These are phyloP conservation scores for Crypturellus tataupa DNA, from an alignment of 2,797 vertebrate species.

Conservation along the genomic window DNA sequence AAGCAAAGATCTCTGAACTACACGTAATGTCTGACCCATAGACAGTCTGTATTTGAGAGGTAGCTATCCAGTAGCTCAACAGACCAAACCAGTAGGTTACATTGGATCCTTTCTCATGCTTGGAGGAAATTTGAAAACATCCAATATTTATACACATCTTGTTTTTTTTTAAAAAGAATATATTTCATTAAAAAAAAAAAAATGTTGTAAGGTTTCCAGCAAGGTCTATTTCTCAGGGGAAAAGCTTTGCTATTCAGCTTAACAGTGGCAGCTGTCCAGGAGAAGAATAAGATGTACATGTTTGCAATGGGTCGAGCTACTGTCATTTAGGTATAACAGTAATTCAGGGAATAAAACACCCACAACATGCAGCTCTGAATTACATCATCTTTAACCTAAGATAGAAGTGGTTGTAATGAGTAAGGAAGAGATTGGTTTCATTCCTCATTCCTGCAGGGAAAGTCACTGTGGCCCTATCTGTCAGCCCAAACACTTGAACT, in stretches of 20 bases:
- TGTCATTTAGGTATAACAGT: not conserved
- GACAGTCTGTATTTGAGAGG: not conserved
- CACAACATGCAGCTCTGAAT: slow-evolving; percentile 8
- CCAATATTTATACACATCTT: not conserved
- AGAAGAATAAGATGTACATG: not conserved
- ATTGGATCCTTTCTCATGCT: not conserved
- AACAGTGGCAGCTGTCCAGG: not conserved
- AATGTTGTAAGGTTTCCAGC: not conserved
- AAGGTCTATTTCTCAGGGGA: not conserved
- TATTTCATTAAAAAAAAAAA: slow-evolving; percentile 14
- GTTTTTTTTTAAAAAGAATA: not conserved
- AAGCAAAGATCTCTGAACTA: not conserved
- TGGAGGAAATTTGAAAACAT: not conserved
- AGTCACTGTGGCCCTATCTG: not conserved
- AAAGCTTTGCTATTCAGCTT: not conserved
- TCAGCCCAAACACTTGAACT: slow-evolving; percentile 19
- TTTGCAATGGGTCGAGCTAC: not conserved
- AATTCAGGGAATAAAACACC: slow-evolving; percentile 14
- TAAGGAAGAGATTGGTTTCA: not conserved
- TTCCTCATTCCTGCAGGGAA: not conserved
- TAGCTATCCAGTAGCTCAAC: not conserved
- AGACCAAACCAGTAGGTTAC: not conserved
- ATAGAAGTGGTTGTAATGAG: not conserved
- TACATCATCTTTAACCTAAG: slow-evolving; percentile 45
- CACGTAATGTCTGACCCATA: too few species aligned